Conservation (phyloP, 2,888 invertebrate genomes). For the Pristionchus exspectatus region DNA sequence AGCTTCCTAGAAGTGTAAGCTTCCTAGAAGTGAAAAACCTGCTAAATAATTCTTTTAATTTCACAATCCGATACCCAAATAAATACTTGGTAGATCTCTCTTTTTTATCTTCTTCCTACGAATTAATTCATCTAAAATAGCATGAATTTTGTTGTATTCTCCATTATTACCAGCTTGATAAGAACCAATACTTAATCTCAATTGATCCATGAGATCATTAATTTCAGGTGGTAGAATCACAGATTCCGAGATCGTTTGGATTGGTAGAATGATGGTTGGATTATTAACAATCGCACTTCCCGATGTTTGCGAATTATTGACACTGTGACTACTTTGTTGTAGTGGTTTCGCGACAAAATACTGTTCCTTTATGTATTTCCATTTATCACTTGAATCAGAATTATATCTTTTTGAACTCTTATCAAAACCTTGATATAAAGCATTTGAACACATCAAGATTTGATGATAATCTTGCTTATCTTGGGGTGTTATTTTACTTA, state of each 20-base stretch:
- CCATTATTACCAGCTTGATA: conserved; percentile 67
- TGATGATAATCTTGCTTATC: conserved; percentile 63
- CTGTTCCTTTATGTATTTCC: conserved; percentile 66
- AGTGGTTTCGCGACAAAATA: conserved; percentile 58
- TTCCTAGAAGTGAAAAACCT: background rate
- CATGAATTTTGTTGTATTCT: conserved; percentile 64
- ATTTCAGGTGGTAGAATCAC: conserved; percentile 58
- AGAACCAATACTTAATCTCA: conserved; percentile 60
- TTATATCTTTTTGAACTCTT: conserved; percentile 63
- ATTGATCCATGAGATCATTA: conserved; percentile 59
- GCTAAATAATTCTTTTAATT: background rate
- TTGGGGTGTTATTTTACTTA: conserved; percentile 56
- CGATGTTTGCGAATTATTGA: background rate
- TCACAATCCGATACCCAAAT: conserved; percentile 60
- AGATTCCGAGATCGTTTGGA: no score
- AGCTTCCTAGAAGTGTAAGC: background rate
- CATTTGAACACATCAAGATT: conserved; percentile 65
- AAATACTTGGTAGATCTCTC: conserved; percentile 59
- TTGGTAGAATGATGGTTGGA: no score
- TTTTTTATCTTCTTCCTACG: conserved; percentile 58
- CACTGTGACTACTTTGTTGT: background rate
- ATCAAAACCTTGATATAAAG: conserved; percentile 65
- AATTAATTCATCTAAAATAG: conserved; percentile 63
- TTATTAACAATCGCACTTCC: background rate
- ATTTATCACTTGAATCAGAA: conserved; percentile 68